A percentile compares a stretch with the other conserved stretches of the same genome.
These are phyloP conservation scores for Tinea trinotella DNA, from an alignment of 2,888 invertebrate genomes.

Conservation along the genomic window DNA sequence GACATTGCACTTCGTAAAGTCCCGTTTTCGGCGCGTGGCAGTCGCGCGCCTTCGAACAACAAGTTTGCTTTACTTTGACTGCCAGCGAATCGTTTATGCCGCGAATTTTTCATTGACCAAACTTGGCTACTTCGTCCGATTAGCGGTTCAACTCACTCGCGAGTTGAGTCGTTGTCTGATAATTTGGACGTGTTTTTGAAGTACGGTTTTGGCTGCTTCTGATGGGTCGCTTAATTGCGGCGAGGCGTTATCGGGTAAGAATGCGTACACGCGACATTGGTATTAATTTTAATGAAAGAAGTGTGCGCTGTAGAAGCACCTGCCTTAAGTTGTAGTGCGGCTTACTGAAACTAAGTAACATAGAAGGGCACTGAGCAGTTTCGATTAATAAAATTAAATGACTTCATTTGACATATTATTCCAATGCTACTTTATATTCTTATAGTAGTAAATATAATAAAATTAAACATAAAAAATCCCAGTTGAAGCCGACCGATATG, in stretches of 20 bases:
- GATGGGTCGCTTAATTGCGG: conserved; percentile 52
- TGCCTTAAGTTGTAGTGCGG: conserved; percentile 44
- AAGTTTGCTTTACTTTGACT: conserved; percentile 9
- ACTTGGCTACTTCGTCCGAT: conserved; percentile 3
- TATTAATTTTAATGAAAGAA: conserved; percentile 73
- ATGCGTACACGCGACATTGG: conserved; percentile 72
- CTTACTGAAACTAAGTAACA: conserved; percentile 46
- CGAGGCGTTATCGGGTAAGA: conserved; percentile 71
- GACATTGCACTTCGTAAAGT: conserved; percentile 18
- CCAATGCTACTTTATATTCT: no score
- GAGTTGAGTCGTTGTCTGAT: not conserved
- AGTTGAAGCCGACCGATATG: no score
- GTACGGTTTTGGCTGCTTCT: not conserved
- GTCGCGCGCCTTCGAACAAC: conserved; percentile 16
- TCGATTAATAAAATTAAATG: not conserved
- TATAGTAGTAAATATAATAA: no score
- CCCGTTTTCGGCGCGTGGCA: conserved; percentile 20
- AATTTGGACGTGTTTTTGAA: conserved; percentile 11
- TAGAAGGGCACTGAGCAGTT: conserved; percentile 27
- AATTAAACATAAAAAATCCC: no score
- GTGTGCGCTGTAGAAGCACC: conserved; percentile 62
- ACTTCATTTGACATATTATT: no score
- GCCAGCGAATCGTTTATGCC: conserved; percentile 4
- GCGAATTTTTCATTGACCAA: conserved; percentile 6
- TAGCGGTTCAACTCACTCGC: not conserved